Base-by-base conservation (phyloP, 1,140 invertebrate species). In the Trissolcus basalis region DNA sequence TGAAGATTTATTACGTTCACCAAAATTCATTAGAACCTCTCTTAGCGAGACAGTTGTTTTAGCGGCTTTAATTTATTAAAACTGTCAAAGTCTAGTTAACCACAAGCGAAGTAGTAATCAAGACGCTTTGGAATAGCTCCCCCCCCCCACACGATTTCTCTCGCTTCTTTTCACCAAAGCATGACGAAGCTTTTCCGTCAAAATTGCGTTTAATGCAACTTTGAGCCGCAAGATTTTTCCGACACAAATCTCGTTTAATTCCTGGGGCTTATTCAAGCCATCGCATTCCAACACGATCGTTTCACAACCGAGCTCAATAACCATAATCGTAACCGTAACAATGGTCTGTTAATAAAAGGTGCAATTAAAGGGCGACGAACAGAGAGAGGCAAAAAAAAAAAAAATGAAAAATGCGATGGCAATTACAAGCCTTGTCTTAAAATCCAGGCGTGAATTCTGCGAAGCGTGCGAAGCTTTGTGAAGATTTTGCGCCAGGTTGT, bases 271-370 rank as follows among this genome's bases (percentile, higher is more conserved):
- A 27, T 59, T 45, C 13, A n/a, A 50, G 35, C 14, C 59, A 68
- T 44, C 33, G 44, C 19, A 4, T 39, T 14, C 12, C 6, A 13
- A 44, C 12, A 10, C n/a, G 39, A 54, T 69, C 32, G 36, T 54
- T 47, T 53, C 43, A 39, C 41, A 11, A 43, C 11, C 13, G 36
- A 43, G n/a, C 39, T n/a, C 12, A 45, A 58, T 64, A 64, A 27
- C 63, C 47, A 39, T 59, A 47, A 72, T 44, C 39, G 54, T 64
- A 72, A 72, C 27, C 14, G 13, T 72, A 64, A 72, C 55, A n/a
- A 72, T 72, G 59, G 64, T 55, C 53, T 27, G 54, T 64, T 72
- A 64, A 72, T 72, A 72, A 72, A 59, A 54, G 53, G 60, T 41
- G 36, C 54, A 72, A 64, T 72, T 72, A 64, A 64, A 72, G 32